Evolutionary conservation across 2,797 vertebrate species (phyloP).

Genomic region (Sternarchorhynchus goeldii): DNA sequence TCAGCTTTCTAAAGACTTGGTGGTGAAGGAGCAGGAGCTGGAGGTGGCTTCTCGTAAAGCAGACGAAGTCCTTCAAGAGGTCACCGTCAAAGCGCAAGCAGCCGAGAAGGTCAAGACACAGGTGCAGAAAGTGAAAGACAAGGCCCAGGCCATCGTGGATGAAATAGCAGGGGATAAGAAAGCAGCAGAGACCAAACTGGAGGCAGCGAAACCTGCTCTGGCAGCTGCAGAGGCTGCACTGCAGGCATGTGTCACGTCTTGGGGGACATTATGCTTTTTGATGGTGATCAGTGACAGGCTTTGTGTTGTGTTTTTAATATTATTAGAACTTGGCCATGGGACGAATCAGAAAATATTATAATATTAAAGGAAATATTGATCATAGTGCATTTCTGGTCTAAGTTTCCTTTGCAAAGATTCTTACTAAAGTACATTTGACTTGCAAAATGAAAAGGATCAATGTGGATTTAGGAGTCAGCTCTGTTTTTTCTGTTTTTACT

Average conservation of each 20-base stretch:
- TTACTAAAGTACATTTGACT: too few relatives aligned
- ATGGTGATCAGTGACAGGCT: neutral
- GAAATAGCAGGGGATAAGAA: constrained; percentile 82
- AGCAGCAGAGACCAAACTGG: constrained; percentile 78
- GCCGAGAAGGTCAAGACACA: constrained; percentile 81
- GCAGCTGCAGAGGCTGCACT: constrained; percentile 79
- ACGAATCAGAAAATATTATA: too few relatives aligned
- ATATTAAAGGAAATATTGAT: too few relatives aligned
- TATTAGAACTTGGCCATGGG: neutral
- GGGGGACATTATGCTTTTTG: neutral
- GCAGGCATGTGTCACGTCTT: constrained; percentile 67
- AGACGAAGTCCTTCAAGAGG: constrained; percentile 77
- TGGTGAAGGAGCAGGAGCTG: constrained; percentile 79
- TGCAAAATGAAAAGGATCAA: too few relatives aligned
- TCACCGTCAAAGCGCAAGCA: constrained; percentile 79
- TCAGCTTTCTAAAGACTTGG: constrained; percentile 77
- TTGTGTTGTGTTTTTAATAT: neutral
- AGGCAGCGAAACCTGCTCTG: constrained; percentile 81
- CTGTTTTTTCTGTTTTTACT: constrained; percentile 33
- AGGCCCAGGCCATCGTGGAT: constrained; percentile 83
- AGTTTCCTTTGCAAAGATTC: too few relatives aligned
- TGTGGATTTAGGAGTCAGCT: neutral
- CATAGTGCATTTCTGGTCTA: too few relatives aligned
- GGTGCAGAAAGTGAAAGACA: constrained; percentile 86
- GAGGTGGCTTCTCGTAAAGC: constrained; percentile 78